Conservation (phyloP, 2,113 vertebrate genomes). For the Ceyx cyanopectus region DNA sequence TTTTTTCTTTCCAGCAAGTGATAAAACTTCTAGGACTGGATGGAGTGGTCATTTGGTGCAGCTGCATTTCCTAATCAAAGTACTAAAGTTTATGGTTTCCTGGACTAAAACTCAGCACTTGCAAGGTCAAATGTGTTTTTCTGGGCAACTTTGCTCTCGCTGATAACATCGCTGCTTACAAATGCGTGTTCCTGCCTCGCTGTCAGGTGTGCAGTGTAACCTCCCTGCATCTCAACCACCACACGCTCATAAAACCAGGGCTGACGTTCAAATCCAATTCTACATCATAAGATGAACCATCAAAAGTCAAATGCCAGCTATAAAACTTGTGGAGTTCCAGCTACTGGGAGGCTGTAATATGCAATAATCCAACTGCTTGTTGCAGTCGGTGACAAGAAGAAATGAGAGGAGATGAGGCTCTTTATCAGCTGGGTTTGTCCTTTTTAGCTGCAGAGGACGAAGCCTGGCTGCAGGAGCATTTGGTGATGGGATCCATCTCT, state of each 20-base stretch:
- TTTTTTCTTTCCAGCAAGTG: neutral
- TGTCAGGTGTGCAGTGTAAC: neutral
- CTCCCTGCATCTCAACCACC: neutral
- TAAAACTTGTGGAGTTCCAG: neutral
- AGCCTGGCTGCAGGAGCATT: neutral
- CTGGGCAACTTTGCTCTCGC: neutral
- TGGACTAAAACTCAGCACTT: neutral
- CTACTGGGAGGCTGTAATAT: neutral
- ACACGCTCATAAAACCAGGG: neutral
- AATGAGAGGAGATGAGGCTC: neutral
- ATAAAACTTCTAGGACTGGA: neutral
- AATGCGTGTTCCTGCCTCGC: fast-evolving
- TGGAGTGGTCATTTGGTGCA: neutral
- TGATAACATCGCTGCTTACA: neutral
- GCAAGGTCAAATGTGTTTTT: neutral
- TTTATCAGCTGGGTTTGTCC: neutral
- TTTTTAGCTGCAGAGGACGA: neutral
- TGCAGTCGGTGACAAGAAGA: neutral
- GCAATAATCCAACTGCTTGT: neutral
- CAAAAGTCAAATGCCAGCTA: neutral
- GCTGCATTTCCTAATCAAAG: neutral
- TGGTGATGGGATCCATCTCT: fast-evolving
- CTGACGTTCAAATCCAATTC: neutral
- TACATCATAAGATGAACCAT: neutral
- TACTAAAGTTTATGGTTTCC: neutral